These are phyloP conservation scores for Microplitis manilae DNA, from an alignment of 2,888 invertebrate species.

Conservation along the genomic window DNA sequence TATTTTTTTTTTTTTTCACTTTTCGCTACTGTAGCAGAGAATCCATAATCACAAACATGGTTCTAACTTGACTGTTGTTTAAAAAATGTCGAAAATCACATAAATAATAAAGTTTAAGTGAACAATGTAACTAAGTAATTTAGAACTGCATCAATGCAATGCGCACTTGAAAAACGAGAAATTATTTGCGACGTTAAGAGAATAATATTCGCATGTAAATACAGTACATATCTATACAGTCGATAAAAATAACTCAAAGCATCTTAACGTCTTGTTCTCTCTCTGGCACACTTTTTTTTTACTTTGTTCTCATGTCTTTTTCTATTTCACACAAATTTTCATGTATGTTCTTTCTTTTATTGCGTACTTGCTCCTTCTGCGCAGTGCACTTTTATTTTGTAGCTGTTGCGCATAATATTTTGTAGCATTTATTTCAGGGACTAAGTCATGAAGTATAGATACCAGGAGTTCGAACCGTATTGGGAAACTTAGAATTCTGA, in stretches of 20 bases:
- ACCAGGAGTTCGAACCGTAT: no score
- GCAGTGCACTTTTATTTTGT: constrained; percentile 44
- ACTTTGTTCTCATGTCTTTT: neutral
- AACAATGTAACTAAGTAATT: neutral
- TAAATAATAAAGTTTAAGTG: neutral
- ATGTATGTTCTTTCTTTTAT: constrained; percentile 22
- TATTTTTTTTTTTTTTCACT: neutral
- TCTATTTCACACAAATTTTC: neutral
- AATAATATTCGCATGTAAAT: neutral
- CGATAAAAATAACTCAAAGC: constrained; percentile 36
- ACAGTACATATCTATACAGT: neutral
- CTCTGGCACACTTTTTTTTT: constrained; percentile 5
- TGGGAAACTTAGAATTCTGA: no score
- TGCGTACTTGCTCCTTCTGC: constrained; percentile 15
- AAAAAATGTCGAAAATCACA: neutral
- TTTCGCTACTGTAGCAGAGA: constrained; percentile 66
- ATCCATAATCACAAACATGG: constrained; percentile 68
- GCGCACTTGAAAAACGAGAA: neutral
- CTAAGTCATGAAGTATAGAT: neutral
- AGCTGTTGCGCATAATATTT: constrained; percentile 44
- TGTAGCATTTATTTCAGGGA: neutral
- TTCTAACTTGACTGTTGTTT: constrained; percentile 48
- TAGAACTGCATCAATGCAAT: neutral
- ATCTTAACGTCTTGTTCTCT: constrained; percentile 18
- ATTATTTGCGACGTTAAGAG: neutral